Base-by-base conservation (phyloP, 2,888 invertebrate genomes). In the Ypsolopha scabrella region DNA sequence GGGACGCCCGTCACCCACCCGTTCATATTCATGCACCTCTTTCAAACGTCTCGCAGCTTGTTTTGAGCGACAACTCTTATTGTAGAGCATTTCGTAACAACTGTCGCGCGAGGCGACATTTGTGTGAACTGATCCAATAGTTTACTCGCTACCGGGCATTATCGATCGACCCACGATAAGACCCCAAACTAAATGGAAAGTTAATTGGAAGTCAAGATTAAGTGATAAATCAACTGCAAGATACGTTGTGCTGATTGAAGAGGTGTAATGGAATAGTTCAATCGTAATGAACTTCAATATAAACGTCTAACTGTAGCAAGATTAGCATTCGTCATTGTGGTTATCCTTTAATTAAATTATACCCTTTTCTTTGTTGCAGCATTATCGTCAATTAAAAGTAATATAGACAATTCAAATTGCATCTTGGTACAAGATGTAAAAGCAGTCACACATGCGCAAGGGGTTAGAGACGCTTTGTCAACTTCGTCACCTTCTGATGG, bases 361-460 rank as follows among this genome's bases (percentile, higher is more conserved):
- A 53, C 54, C 49, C 39, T 44, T 58, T 59, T 64, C 57, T 68
- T 79, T 80, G 70, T 92, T 92, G 46, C 91, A 95, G 94, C 94
- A 78, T 92, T 94, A 87, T 94, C 93, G 88, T 94, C 94, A 76
- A 94, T 95, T 93, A 92, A 94, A 87, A 92, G 92, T 78, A 92
- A 92, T 86, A 92, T 93, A 90, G 94, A 95, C 89, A 92, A 92
- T 85, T 90, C 94, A 72, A 94, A 94, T 87, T 95, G 95, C 87
- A 94, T 95, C 78, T 88, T 95, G 82, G 94, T 95, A 74, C 94
- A 95, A 90, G 95, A 93, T 80, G 92, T 93, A 60, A 93, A 93
- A 86, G 93, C 94, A 68, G 93, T 94, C 65, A 94, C 95, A 67
- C 93, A 95, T 75, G 94, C 95, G 82, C 93, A 94, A 79, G 93